Base-by-base conservation (phyloP, 2,888 invertebrate genomes). In the Pterostichus niger region DNA sequence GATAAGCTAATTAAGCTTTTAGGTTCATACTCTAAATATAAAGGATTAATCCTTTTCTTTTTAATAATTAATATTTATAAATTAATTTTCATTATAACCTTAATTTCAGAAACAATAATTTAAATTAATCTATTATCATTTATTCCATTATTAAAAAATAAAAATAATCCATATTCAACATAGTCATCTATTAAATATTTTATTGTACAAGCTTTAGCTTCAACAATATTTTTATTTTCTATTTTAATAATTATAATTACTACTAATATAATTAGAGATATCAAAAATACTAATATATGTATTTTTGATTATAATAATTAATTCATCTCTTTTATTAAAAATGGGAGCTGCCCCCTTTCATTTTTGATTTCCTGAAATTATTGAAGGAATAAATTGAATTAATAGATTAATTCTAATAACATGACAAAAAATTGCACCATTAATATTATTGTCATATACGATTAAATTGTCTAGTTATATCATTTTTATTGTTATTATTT, bases 351-450 rank as follows among this genome's bases (percentile, higher is more conserved):
- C 91, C 6, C 93, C 93, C 0, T 92, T 93, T 77, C 92, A 93
- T 88, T 92, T 92, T 86, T 93, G 93, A 91, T 93, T 92, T 24
- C 92, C 92, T 0, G 91, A 91, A 89, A 90, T 93, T 87, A 90
- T 92, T 86, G 92, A 92, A 90, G 92, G 92, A 1, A 86, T 93
- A 90, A 89, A 88, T 35, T 93, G 93, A 92, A 88, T 90, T 85
- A 93, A 92, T 89, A 88, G 89, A 84, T 88, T 93, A 87, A 89
- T 93, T 87, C 88, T 93, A 90, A 90, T 93, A 90, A 92, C 92
- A 0, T 93, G 93, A 91, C 93, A 93, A 93, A 93, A 93, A 92
- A 91, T 93, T 90, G 91, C 92, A 49, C 93, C 93, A 1, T 89
- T 93, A 90, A 90, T 92, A 88, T 85, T 93, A 87, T 86, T 92